Base-by-base conservation (phyloP, 2,113 vertebrate species). In the Nannobrachium achirus region DNA sequence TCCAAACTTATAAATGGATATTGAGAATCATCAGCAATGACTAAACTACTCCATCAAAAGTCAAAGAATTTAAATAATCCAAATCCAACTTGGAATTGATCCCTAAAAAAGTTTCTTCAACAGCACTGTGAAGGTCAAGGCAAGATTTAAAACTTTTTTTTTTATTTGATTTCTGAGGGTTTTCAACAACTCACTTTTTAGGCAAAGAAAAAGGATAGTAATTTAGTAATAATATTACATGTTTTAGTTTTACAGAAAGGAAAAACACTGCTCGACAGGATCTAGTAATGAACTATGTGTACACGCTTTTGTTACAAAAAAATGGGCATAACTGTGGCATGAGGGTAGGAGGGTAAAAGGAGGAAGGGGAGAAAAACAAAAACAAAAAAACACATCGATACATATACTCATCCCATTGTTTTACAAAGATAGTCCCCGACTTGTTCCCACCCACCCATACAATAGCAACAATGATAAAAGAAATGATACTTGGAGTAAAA, bases 221-320 rank as follows among this genome's bases (percentile, higher is more conserved):
- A 83, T 92, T 91, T 92, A 92, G 87, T 90, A 90, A 89, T 92
- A 90, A 91, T 91, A 89, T 87, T 90, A 89, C 88, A 91, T 88
- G 85, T 90, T 90, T 93, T 92, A 92, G 90, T 92, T 92, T 81
- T 90, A 92, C 91, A 91, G 81, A 76, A 86, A 87, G 74, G 78
- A 61, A 77, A 82, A 87, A 88, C 87, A 90, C 83, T 56, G 85
- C 72, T 81, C 81, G 87, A 90, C 86, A 89, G 88, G 87, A 89
- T 71, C 89, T 90, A 92, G 82, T 85, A 87, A 91, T 85, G 84
- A 88, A 88, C 88, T 87, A 87, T 88, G 87, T 86, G 87, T 89
- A 90, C 87, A 92, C 90, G 78, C 67, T 85, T 88, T 67, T 88
- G 78, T 88, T 88, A 92, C 89, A 90, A 90, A 89, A 82, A 76